phyloP scores from a whole-genome alignment of 2,113 vertebrate genomes.

The Sorex araneus region DNA sequence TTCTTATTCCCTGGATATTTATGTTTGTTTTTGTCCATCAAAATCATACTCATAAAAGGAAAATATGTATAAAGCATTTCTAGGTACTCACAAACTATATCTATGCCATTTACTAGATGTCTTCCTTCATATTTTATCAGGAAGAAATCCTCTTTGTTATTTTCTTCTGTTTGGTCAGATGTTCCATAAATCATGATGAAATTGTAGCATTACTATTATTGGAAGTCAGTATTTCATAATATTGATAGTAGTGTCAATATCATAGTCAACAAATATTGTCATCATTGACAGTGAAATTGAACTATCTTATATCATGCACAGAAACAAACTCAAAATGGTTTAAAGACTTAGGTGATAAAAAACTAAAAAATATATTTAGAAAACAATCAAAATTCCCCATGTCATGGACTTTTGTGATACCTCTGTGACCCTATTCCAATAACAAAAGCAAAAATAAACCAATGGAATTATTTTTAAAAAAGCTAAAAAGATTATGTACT shows the following conservation, averaged over 20 bases:
- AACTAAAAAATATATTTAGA: too few relatives aligned
- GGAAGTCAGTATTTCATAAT: not conserved
- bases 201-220: not conserved
- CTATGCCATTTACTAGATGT: not conserved
- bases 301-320: not conserved
- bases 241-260: not conserved
- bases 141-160: not conserved
- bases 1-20: not conserved
- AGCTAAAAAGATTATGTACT: too few relatives aligned
- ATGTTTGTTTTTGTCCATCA: not conserved
- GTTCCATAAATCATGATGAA: not conserved
- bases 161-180: not conserved
- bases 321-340: not conserved
- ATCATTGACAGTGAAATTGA: too few relatives aligned
- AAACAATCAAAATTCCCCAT: too few relatives aligned
- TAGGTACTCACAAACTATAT: rapidly evolving
- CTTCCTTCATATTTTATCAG: not conserved
- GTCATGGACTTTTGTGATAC: too few relatives aligned
- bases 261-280: not conserved
- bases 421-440: too few relatives aligned
- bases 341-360: too few relatives aligned
- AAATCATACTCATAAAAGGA: not conserved
- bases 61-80: not conserved
- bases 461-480: too few relatives aligned
- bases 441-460: too few relatives aligned